Percentiles rank a stretch among this genome's conserved stretches.
These are phyloP conservation scores for Chesias legatella DNA, from an alignment of 2,888 invertebrate genomes.

Conservation along the genomic window DNA sequence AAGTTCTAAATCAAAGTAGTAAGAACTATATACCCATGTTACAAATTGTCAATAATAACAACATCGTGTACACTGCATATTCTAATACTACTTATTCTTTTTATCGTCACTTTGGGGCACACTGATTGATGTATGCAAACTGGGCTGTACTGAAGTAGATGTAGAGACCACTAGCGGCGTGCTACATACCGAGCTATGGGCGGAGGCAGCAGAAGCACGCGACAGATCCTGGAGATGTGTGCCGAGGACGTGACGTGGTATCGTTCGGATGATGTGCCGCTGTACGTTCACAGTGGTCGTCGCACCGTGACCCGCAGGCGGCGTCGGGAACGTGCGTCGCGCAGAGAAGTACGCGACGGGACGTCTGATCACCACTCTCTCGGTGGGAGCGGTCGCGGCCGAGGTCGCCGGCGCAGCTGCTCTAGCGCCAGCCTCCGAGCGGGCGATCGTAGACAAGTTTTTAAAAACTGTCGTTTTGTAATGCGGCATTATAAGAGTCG, in stretches of 20 bases:
- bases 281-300: constrained; percentile 7
- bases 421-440: constrained; percentile 9
- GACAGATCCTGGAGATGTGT: constrained; percentile 2
- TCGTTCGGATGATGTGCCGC: constrained; percentile 16
- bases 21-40: too few species aligned
- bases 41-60: too few species aligned
- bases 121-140: constrained; percentile 1
- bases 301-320: not conserved
- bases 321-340: constrained; percentile 13
- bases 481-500: constrained; percentile 20
- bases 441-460: constrained; percentile 15
- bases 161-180: constrained; percentile 4
- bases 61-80: not conserved
- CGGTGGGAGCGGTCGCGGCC: constrained; percentile 5
- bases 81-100: not conserved
- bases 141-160: constrained; percentile 5
- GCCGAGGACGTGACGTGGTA: constrained; percentile 15
- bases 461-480: constrained; percentile 24
- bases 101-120: constrained; percentile 6
- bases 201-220: not conserved
- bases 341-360: constrained; percentile 16
- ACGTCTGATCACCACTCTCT: constrained; percentile 16
- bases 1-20: too few species aligned
- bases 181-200: not conserved
- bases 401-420: constrained; percentile 5